Base-by-base conservation (phyloP, 1,140 invertebrate genomes). In the Grapholita molesta region DNA sequence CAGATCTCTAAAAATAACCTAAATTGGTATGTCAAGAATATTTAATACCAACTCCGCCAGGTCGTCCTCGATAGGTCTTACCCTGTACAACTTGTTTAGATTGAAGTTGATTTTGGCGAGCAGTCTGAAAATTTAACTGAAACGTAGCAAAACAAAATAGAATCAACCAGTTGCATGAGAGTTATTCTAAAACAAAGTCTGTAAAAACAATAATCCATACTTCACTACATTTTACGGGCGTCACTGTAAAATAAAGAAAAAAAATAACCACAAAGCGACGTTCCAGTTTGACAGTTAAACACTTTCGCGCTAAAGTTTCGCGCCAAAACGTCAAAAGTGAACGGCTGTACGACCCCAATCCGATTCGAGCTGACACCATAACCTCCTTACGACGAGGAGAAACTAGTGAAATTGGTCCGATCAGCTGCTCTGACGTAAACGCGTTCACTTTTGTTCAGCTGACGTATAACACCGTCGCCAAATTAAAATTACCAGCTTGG, bases 241-340 rank as follows among this genome's bases (percentile, higher is more conserved):
- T 30, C 28, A 11, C 3, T 35, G 2, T 6, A 35, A 35, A 35
- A 35, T 35, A 35, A 35, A 35, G 2, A 35, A 6, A 6, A 35
- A 30, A 30, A 30, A 30, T 30, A 3, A 11, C 9, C 11, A 35
- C 5, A 3, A 35, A 5, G 18, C 21, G 42, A 21, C 42, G 42
- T 21, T 21, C 4, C n/a, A 32, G 7, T 28, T 28, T 61, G 55
- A 61, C 55, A 61, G 55, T 28, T 61, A 1, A 48, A 15, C 24
- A 61, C 55, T 61, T 61, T 61, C 53, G 9, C 53, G 53, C 24
- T 1, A 28, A 55, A 55, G 53, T 55, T 55, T 55, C 55, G 55
- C 55, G 55, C 55, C 55, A 61, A 61, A 61, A 61, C 28, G 55
- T 61, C 55, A 61, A 28, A 61, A 61, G 55, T 15, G 55, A 61